phyloP scores from a whole-genome alignment of 2,888 invertebrate genomes.

The Platycnemis pennipes region DNA sequence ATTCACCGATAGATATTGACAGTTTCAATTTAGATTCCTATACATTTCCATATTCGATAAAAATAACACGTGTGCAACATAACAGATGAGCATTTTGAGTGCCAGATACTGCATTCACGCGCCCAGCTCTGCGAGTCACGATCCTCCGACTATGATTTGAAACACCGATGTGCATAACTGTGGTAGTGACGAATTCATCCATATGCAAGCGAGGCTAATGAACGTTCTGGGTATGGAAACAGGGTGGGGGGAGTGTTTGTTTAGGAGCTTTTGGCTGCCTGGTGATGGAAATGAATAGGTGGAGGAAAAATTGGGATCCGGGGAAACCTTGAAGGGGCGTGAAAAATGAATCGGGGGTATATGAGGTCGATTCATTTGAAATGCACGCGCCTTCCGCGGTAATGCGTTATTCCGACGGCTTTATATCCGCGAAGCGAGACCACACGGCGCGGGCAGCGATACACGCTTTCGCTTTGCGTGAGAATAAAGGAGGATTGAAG shows the following conservation, averaged over 20 bases:
- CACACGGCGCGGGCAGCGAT: not conserved
- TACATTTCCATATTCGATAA: no score
- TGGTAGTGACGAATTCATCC: not conserved
- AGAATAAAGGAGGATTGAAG: not conserved
- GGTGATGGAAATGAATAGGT: not conserved
- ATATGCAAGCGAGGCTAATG: slow-evolving; percentile 8
- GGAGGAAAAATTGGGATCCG: not conserved
- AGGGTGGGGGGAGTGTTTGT: not conserved
- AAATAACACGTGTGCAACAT: no score
- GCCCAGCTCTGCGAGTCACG: not conserved
- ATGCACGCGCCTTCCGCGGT: slow-evolving; percentile 4
- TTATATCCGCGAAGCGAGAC: not conserved
- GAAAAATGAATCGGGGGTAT: not conserved
- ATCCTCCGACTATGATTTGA: not conserved
- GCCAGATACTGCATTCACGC: no score
- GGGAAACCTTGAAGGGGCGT: not conserved
- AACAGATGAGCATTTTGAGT: no score
- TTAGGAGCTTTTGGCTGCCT: not conserved
- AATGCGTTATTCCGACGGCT: slow-evolving; percentile 8
- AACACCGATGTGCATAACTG: not conserved
- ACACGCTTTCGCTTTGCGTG: not conserved
- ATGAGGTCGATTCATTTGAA: not conserved
- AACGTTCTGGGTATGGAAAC: not conserved
- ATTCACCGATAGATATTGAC: no score
- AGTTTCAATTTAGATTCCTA: no score